Conservation (phyloP, 1,140 invertebrate species). For the Calliopsis andreniformis region DNA sequence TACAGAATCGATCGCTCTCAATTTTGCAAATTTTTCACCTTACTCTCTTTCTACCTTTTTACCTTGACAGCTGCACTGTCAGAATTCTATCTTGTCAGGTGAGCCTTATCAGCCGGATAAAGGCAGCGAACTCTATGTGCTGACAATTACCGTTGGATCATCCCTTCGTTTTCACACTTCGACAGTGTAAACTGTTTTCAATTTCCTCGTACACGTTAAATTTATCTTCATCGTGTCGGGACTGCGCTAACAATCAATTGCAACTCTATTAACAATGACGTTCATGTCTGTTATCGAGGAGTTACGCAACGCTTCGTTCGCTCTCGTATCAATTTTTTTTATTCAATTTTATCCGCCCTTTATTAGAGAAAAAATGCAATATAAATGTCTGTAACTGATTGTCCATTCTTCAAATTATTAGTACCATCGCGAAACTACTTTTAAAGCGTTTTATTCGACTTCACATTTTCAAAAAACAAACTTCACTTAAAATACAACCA, state of each 20-base stretch:
- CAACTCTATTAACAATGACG: slow-evolving; percentile 40
- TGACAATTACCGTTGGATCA: slow-evolving; percentile 44
- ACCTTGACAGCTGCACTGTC: slow-evolving; percentile 28
- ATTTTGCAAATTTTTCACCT: slow-evolving; percentile 48
- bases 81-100: slow-evolving; percentile 31
- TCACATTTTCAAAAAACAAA: too few species aligned
- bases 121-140: slow-evolving; percentile 11
- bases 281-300: slow-evolving; percentile 28
- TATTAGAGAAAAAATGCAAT: too few species aligned
- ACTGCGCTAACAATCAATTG: slow-evolving; percentile 25
- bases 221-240: slow-evolving; percentile 26
- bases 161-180: neutral
- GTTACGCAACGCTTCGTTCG: slow-evolving; percentile 15
- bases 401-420: too few species aligned
- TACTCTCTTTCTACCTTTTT: too few species aligned
- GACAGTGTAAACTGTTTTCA: slow-evolving; percentile 43
- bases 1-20: slow-evolving; percentile 22
- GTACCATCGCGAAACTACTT: too few species aligned
- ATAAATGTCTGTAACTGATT: too few species aligned
- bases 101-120: slow-evolving; percentile 40
- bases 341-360: too few species aligned
- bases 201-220: slow-evolving; percentile 29
- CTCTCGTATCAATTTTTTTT: neutral
- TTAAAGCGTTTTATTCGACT: too few species aligned
- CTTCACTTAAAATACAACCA: too few species aligned